Base-by-base conservation (phyloP, 2,113 vertebrate genomes). In the Thymallus thymallus region DNA sequence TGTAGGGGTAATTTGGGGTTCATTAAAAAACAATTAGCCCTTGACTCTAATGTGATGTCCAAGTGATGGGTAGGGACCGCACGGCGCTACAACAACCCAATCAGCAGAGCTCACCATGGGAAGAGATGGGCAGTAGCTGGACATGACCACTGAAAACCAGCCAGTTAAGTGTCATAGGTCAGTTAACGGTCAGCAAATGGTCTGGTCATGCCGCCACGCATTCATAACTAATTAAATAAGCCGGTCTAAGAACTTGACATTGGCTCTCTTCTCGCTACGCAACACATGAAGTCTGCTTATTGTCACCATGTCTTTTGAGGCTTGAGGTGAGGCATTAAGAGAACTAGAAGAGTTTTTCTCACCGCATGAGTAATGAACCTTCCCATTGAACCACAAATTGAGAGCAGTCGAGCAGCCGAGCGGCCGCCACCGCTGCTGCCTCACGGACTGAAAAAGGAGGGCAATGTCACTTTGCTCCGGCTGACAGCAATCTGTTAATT, bases 401-500 rank as follows among this genome's bases (percentile, higher is more conserved):
- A 64, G 62, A n/a, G 9, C 41, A 13, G 45, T 24, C 22, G 61
- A 51, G 62, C 61, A 14, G 48, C 13, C 48, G 4, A 51, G 62
- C 61, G 46, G 48, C 13, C 48, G 4, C 12, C 13, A 18, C 48
- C 16, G 16, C 48, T 51, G 14, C 48, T 51, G 48, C 14, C 16
- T 14, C 29, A 66, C 61, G 51, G 67, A 18, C 51, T 62, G 68
- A 48, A 41, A 79, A 69, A 65, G 62, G 55, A 63, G 29, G 61
- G 16, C 29, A 60, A 68, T 48, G 26, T 66, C 58, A 74, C 80
- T 79, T 60, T 68, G 26, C 62, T 63, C 76, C 26, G 35, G 75
- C 69, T 86, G 85, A 87, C 82, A 78, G 75, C 74, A 75, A 84
- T 85, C 81, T 85, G 83, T 85, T 87, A 89, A 87, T 86, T 86